Conservation (phyloP, 2,797 vertebrate genomes). For the Manis crassicaudata region DNA sequence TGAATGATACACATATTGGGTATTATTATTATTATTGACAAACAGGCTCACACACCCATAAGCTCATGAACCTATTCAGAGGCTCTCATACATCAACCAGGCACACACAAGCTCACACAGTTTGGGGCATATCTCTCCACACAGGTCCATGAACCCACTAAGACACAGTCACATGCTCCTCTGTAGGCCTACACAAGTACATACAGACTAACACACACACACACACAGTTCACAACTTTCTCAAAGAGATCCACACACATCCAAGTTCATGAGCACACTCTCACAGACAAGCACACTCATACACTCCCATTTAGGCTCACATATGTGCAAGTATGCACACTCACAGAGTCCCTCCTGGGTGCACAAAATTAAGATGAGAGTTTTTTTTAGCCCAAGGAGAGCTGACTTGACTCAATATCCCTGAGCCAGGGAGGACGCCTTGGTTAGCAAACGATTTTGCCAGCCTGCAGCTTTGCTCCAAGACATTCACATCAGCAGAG, state of each 20-base stretch:
- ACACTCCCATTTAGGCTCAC: neutral
- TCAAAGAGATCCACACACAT: neutral
- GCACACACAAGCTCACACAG: neutral
- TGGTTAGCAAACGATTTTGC: conserved; percentile 80
- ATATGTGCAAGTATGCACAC: neutral
- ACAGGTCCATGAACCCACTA: conserved; percentile 65
- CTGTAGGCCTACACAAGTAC: neutral
- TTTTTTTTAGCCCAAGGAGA: conserved; percentile 74
- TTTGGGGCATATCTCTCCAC: neutral
- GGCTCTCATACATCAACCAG: neutral
- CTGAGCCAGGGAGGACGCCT: conserved; percentile 74
- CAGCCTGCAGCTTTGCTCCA: conserved; percentile 75
- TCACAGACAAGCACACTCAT: neutral
- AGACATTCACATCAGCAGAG: conserved; percentile 75
- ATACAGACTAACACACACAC: neutral
- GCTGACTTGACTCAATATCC: conserved; percentile 64
- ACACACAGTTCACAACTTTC: neutral
- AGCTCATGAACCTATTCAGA: neutral
- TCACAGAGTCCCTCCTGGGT: neutral
- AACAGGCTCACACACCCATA: neutral
- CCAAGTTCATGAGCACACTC: neutral
- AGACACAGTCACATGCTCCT: neutral
- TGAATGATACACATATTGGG: neutral
- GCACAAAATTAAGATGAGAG: conserved; percentile 61
- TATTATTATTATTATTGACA: neutral